phyloP scores from a whole-genome alignment of 2,888 invertebrate genomes.

The Parascotia fuliginaria region DNA sequence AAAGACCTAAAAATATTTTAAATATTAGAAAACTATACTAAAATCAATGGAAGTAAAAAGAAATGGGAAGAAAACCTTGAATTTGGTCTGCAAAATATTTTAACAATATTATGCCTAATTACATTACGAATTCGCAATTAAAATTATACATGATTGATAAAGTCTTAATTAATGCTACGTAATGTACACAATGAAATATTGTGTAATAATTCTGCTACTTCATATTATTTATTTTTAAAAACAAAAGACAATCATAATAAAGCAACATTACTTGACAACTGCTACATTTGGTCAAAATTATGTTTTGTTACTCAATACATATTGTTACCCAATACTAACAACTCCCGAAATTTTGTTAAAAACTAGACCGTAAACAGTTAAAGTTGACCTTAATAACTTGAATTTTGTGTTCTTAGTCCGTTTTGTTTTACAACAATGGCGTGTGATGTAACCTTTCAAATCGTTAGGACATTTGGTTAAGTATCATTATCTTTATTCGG shows the following conservation, averaged over 20 bases:
- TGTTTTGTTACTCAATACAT: constrained; percentile 1
- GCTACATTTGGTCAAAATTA: background rate
- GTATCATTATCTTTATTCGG: background rate
- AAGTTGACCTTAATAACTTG: constrained; percentile 27
- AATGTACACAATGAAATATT: no score
- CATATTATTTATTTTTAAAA: no score
- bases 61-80: no score
- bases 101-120: no score
- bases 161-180: no score
- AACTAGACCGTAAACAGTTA: constrained; percentile 33
- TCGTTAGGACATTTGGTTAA: constrained; percentile 6
- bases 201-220: no score
- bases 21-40: no score
- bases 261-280: constrained; percentile 12
- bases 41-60: no score
- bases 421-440: constrained; percentile 41
- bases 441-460: constrained; percentile 34
- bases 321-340: background rate
- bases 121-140: no score
- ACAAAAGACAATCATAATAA: constrained; percentile 28
- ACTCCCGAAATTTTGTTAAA: constrained; percentile 14
- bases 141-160: no score
- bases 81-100: no score
- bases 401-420: constrained; percentile 25
- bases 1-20: no score